Conservation (phyloP, 2,888 invertebrate genomes). For the Cyaniris semiargus region DNA sequence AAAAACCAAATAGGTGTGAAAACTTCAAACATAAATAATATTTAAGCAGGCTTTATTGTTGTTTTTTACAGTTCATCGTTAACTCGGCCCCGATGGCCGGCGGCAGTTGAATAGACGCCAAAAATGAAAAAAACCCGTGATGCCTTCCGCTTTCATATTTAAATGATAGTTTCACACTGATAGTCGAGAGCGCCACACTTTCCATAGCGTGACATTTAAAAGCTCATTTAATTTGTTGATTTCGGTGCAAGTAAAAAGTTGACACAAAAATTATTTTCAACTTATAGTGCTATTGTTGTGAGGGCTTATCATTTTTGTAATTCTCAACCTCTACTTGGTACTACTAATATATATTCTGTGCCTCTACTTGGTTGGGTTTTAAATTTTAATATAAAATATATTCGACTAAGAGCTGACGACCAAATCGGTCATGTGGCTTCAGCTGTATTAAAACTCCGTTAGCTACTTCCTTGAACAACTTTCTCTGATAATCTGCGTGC, state of each 20-base stretch:
- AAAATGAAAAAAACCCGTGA: constrained; percentile 27
- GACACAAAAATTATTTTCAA: background rate
- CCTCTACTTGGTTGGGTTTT: background rate
- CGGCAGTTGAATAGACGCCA: constrained; percentile 25
- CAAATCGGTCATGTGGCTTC: too few relatives aligned
- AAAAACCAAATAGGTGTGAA: constrained; percentile 4
- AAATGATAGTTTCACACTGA: constrained; percentile 14
- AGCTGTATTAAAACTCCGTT: too few relatives aligned
- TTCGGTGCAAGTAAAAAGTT: constrained; percentile 4
- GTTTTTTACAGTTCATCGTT: constrained; percentile 12
- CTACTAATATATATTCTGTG: too few relatives aligned
- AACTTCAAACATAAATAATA: constrained; percentile 8
- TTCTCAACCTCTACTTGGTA: background rate
- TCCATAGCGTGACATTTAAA: constrained; percentile 2
- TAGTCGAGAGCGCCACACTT: background rate
- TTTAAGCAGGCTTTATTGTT: background rate
- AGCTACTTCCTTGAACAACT: too few relatives aligned
- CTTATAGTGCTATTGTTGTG: background rate
- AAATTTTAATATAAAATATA: too few relatives aligned
- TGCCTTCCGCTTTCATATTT: constrained; percentile 26
- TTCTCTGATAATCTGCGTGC: too few relatives aligned
- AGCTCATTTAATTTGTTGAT: constrained; percentile 13
- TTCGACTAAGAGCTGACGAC: too few relatives aligned
- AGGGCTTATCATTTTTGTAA: background rate
- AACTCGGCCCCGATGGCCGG: background rate